These are phyloP conservation scores for Cephus nigrinus DNA, from an alignment of 2,888 invertebrate genomes.

Conservation along the genomic window DNA sequence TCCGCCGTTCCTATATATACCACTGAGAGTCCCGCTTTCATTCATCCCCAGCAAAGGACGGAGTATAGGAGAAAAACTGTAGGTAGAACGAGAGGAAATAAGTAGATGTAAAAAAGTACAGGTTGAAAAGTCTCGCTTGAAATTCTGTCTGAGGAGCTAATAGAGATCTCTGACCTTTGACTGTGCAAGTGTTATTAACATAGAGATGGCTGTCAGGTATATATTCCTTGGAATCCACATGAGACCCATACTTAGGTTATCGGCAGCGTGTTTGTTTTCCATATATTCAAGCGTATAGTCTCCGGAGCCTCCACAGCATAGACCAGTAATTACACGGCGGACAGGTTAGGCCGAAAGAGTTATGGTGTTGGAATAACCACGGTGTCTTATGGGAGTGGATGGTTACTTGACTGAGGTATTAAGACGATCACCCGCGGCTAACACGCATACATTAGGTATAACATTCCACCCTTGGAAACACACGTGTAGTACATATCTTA, in stretches of 20 bases:
- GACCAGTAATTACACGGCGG: conserved; percentile 48
- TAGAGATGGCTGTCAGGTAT: conserved; percentile 19
- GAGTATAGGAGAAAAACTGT: not conserved
- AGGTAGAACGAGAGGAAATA: not conserved
- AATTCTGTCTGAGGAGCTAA: conserved; percentile 16
- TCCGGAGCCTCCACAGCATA: conserved; percentile 11
- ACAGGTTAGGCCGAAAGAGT: conserved; percentile 49
- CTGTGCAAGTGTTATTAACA: conserved; percentile 26
- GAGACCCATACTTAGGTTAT: conserved; percentile 7
- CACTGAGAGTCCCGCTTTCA: not conserved
- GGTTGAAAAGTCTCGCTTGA: not conserved
- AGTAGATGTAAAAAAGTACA: not conserved
- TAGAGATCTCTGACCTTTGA: conserved; percentile 23
- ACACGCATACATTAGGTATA: conserved; percentile 41
- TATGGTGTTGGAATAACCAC: conserved; percentile 43
- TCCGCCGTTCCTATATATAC: not conserved
- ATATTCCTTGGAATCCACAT: not conserved
- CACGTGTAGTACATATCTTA: not conserved
- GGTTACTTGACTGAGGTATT: conserved; percentile 48
- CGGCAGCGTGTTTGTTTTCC: conserved; percentile 14
- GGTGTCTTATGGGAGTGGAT: conserved; percentile 50
- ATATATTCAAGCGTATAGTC: conserved; percentile 1
- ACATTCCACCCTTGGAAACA: not conserved
- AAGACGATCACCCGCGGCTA: conserved; percentile 50
- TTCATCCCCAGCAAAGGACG: not conserved